Evolutionary conservation across 2,888 invertebrate genomes (phyloP), one percentile per base, ranked within the genome.

Genomic region (Crioceris asparagi): DNA sequence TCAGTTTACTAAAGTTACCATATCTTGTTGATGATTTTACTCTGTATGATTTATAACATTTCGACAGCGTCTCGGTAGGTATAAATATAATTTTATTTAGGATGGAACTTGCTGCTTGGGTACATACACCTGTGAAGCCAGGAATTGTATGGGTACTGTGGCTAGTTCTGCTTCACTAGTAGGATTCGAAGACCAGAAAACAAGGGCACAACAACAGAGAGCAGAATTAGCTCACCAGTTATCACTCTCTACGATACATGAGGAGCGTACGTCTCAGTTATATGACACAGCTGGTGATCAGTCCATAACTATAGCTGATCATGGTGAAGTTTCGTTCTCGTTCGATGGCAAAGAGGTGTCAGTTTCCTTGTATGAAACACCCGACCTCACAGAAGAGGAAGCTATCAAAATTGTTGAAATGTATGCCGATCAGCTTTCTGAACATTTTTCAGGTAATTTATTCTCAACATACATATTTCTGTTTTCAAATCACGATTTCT

Each of bases 271-370:
- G 0, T 90, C 88, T 0, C 88, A 90, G 60, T 69, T 88, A 61
- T 84, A 87, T 56, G 87, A 88, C 51, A 85, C 86, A 1, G 80
- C 83, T 0, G 79, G 59, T 6, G 72, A 73, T 52, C 66, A 68
- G 43, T 74, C 74, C 3, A 53, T 84, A 19, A 85, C 85, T 1
- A 64, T 83, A 19, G 86, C 87, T 46, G 85, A 86, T 36, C 79
- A 82, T 51, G 85, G 82, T 4, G 88, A 90, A 60, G 79, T 91
- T 21, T 88, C 88, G 0, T 88, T 90, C 56, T 88, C 87, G 2
- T 88, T 91, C 49, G 90, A 90, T 53, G 90, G 90, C 2, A 87
- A 86, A 65, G 90, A 91, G 66, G 86, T 90, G 0, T 88, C 88
- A 0, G 86, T 90, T 1, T 90, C 90, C 3, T 65, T 91, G 2